Evolutionary conservation across 2,797 vertebrate species (phyloP).

Genomic region (Scleropages formosus): DNA sequence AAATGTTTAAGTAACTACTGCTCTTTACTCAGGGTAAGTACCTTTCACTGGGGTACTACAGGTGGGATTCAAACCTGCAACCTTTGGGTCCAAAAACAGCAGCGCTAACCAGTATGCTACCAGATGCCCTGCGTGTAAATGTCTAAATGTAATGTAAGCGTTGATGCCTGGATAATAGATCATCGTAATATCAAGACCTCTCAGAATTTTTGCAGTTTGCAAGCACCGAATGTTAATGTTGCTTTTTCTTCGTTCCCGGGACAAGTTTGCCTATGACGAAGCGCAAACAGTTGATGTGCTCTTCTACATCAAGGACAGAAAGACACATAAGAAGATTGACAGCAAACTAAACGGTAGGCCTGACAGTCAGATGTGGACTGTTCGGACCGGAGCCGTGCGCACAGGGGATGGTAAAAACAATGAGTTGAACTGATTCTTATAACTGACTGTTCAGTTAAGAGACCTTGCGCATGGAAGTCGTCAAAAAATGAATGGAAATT

Average conservation of each 20-base stretch:
- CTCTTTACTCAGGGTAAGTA: no score
- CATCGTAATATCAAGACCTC: no score
- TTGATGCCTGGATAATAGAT: no score
- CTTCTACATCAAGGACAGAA: constrained; percentile 77
- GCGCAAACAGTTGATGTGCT: constrained; percentile 80
- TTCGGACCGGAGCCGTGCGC: background rate
- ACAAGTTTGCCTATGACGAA: constrained; percentile 76
- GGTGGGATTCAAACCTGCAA: no score
- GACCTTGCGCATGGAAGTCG: no score
- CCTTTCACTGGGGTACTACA: no score
- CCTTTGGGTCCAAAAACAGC: no score
- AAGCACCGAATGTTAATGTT: background rate
- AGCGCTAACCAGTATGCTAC: no score
- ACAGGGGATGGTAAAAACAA: background rate
- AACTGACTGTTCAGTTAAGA: background rate
- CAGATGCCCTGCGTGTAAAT: no score
- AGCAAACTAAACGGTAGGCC: constrained; percentile 85
- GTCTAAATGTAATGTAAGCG: no score
- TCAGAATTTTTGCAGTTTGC: background rate
- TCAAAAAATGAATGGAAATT: background rate
- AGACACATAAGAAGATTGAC: constrained; percentile 78
- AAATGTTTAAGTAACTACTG: no score
- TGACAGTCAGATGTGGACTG: background rate
- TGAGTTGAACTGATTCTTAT: background rate
- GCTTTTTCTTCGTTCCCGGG: background rate